Evolutionary conservation across 1,140 invertebrate genomes (phyloP).

Genomic region (Brachionus rotundiformis): DNA sequence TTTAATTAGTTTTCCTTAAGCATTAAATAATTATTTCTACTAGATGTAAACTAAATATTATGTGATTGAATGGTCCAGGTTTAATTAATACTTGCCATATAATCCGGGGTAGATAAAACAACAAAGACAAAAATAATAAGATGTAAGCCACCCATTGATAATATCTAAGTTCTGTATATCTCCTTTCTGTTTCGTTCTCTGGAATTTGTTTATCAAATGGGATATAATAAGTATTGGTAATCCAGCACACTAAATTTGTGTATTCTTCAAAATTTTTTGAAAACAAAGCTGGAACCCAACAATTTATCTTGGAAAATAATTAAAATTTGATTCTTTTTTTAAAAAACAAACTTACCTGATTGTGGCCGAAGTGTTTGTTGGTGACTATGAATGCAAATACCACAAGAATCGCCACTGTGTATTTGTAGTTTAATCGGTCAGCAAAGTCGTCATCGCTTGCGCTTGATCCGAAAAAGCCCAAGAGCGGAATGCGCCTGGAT

Average conservation of each 20-base stretch:
- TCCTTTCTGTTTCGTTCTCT: neutral
- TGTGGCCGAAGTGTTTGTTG: conserved; percentile 83
- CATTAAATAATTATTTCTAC: too few species aligned
- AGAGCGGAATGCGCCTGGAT: conserved; percentile 37
- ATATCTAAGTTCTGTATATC: conserved; percentile 57
- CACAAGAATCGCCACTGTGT: conserved; percentile 81
- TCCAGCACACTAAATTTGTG: conserved; percentile 59
- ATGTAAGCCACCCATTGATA: conserved; percentile 67
- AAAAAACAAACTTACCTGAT: conserved; percentile 70
- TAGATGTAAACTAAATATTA: neutral
- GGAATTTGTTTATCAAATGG: conserved; percentile 47
- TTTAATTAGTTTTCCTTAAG: neutral
- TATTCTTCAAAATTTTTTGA: conserved; percentile 52
- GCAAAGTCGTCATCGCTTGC: conserved; percentile 54
- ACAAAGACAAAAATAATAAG: conserved; percentile 61
- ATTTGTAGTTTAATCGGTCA: conserved; percentile 78
- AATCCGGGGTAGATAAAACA: conserved; percentile 63
- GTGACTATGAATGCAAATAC: conserved; percentile 84
- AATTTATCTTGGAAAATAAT: conserved; percentile 65
- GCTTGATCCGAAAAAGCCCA: conserved; percentile 43
- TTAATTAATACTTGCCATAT: conserved; percentile 58
- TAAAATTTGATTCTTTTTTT: neutral
- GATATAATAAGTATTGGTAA: conserved; percentile 53
- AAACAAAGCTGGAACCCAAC: conserved; percentile 60
- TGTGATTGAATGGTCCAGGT: neutral